Evolutionary conservation across 2,113 vertebrate genomes (phyloP), one percentile per base, ranked within the genome.

Genomic region (Zootoca vivipara): DNA sequence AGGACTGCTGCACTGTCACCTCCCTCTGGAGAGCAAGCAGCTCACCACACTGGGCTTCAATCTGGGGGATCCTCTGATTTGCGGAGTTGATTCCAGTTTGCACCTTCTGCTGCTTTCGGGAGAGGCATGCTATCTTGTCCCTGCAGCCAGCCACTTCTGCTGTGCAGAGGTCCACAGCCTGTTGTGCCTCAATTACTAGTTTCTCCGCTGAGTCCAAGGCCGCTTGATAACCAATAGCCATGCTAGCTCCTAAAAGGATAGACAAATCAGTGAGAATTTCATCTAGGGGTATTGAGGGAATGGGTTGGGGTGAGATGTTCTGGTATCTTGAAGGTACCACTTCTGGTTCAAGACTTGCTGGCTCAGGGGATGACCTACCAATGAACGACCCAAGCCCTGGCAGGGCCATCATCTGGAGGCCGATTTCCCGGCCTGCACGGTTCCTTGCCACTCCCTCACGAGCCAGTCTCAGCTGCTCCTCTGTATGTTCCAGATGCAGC

Each of bases 161-260:
- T 79, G 5, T 20, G 75, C 42, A 26, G 12, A 18, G 30, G 12
- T 33, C 62, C n/a, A 86, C 75, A 7, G 75, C 40, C 13, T 13
- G 3, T 56, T 79, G 64, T 7, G 85, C 75, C 28, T 86, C 85
- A 52, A 40, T 20, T 1, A 79, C 40, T 15, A 52, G 62, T 16
- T 86, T 86, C 65, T 86, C 62, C 0, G 85, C 75, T 46, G 85
- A 78, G 62, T 79, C 35, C 75, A 78, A 40, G 28, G 85, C 85
- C 13, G n/a, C 64, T 13, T 86, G 75, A n/a, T 78, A 78, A 79
- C 85, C 75, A 16, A 52, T 24, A 35, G 46, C 42, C 64, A 78
- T 26, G 7, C 75, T 12, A 7, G 22, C 40, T 6, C 75, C 85
- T 86, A 77, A 62, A 86, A 79, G 40, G 5, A 65, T 69, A 86